Percentiles rank a stretch among this genome's conserved stretches.
phyloP scores from a whole-genome alignment of 2,797 vertebrate species.

The Chiroxiphia lanceolata region DNA sequence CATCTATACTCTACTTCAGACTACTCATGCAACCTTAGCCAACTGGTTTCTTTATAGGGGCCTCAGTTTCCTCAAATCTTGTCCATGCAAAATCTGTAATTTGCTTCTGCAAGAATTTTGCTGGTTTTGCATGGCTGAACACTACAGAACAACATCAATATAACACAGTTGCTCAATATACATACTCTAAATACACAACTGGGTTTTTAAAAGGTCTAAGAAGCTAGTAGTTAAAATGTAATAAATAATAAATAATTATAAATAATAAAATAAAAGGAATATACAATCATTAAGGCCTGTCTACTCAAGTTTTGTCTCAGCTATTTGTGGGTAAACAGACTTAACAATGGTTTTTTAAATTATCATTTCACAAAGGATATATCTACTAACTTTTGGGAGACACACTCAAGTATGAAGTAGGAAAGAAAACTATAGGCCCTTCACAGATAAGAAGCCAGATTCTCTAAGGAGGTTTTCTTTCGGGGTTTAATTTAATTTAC shows the following conservation, averaged over 20 bases:
- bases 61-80: background rate
- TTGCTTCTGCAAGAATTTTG: background rate
- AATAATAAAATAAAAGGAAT: background rate
- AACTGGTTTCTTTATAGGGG: background rate
- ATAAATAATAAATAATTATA: background rate
- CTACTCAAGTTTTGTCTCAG: background rate
- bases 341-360: background rate
- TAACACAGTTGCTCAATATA: background rate
- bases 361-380: background rate
- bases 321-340: background rate
- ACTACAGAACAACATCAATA: background rate
- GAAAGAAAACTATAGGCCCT: background rate
- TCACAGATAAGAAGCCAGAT: background rate
- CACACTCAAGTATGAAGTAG: background rate
- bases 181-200: rapidly evolving
- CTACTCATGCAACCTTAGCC: background rate
- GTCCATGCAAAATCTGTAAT: background rate
- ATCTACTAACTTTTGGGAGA: background rate
- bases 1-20: background rate
- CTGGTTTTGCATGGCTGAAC: background rate
- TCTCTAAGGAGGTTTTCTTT: background rate
- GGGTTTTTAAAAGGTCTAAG: background rate
- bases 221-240: background rate
- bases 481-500: background rate
- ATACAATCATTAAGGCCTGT: background rate